A percentile compares a stretch with the other conserved stretches of the same genome.
Evolutionary conservation across 2,888 invertebrate genomes (phyloP).

Genomic region (Chaitophorus viminalis): DNA sequence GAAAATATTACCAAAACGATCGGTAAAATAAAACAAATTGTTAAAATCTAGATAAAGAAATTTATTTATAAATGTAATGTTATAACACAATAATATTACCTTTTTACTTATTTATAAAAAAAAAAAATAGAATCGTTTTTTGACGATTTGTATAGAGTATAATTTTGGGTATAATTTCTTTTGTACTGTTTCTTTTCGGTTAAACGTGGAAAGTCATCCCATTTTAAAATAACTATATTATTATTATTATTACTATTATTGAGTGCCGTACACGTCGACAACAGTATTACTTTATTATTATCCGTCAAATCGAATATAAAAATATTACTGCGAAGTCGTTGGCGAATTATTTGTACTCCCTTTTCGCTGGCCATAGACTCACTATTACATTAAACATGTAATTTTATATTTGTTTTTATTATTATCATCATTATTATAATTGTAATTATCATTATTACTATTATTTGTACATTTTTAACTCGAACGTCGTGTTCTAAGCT

Average conservation of each 20-base stretch:
- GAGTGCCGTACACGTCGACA: background rate
- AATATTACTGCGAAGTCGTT: background rate
- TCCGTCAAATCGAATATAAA: background rate
- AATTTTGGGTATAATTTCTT: too few species aligned
- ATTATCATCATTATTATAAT: too few species aligned
- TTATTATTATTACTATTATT: background rate
- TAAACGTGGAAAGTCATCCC: background rate
- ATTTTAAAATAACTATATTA: background rate
- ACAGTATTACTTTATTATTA: background rate
- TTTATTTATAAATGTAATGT: too few species aligned
- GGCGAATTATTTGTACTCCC: background rate
- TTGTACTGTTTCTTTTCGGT: constrained; percentile 41
- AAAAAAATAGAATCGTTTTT: background rate
- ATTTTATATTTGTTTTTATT: constrained; percentile 6
- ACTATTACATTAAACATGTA: too few species aligned
- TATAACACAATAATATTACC: too few species aligned
- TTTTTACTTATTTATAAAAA: background rate
- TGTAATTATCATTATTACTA: background rate
- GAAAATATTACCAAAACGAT: too few species aligned
- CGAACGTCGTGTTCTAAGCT: constrained; percentile 35
- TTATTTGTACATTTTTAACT: background rate
- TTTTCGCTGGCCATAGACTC: background rate
- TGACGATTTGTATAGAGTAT: constrained; percentile 29
- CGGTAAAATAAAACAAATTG: too few species aligned
- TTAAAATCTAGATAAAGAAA: too few species aligned